Base-by-base conservation (phyloP, 1,140 invertebrate genomes). In the Drosophila punjabiensis region DNA sequence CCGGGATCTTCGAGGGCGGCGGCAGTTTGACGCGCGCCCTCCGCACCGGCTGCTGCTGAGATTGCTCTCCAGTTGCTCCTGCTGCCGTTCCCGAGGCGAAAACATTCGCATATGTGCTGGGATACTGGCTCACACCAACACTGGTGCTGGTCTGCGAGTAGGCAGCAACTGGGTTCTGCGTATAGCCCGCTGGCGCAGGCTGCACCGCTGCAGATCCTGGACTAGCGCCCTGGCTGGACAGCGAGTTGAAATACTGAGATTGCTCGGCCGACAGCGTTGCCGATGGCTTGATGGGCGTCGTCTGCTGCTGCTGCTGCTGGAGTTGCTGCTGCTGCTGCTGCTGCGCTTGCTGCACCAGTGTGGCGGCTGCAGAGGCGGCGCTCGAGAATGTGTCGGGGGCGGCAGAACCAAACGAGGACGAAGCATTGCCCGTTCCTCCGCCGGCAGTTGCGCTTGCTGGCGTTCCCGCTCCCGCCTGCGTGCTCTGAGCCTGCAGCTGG, bases 1-100 rank as follows among this genome's bases (percentile, higher is more conserved):
- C 95, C 39, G 98, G 98, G 82, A 99, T 99, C 96, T 98, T 98
- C 20, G 98, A 98, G 16, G 98, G 97, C 48, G 97, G 97, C 60
- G 97, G 97, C 56, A 98, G 95, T 84, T 97, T 95, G n/a, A 97
- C 95, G 81, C 97, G 95, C 32, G 92, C 82, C n/a, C 92, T 69
- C 85, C 97, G 95, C 67, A 95, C 97, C 93, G 95, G 96, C 82
- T 94, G 94, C 81, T 94, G 68, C 65, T 92, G 85, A 45, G 91
- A 83, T 55, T 82, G 70, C 94, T 79, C 73, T 16, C 71, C 75
- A 48, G 92, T 92, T 24, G 73, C 69, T 45, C 91, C 93, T 13
- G 71, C 43, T 30, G 33, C 50, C 45, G 79, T 35, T 58, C 93
- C 87, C 48, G 92, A 79, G 35, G 82, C 86, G 39, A 93, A 93